Base-by-base conservation (phyloP, 2,113 vertebrate genomes). In the Procavia capensis region DNA sequence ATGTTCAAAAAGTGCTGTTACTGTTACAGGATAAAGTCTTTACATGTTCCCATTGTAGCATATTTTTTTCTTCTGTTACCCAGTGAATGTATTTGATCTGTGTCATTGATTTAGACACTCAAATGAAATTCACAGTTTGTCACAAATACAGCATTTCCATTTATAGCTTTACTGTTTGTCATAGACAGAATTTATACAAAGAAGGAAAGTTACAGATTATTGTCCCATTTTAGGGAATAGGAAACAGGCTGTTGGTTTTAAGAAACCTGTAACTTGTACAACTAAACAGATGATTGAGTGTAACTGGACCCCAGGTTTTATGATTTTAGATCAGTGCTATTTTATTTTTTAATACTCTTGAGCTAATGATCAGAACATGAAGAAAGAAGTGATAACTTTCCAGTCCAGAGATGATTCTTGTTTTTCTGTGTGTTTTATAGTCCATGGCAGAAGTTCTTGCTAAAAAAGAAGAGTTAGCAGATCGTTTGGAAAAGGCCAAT, bases 391-490 rank as follows among this genome's bases (percentile, higher is more conserved):
- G 36, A 84, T 76, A 66, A 90, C 7, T 59, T 80, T 66, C 80
- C 47, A 41, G 41, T 72, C 0, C 31, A 97, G 29, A 96, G 72
- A 61, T 85, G 24, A 91, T 25, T 84, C 45, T 92, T 68, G 0
- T 0, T 54, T 78, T 50, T 78, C 29, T 93, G 68, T 90, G 29
- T 93, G 92, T 96, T 94, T 78, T 89, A 16, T 98, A 99, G 98
- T 99, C 99, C 80, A 99, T 99, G 99, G 99, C 99, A 85, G 99
- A 99, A 98, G 99, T 99, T 17, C 98, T 99, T 59, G 99, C 99
- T 34, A 99, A 99, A 96, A 99, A 99, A 94, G 99, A 99, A 96
- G 99, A 99, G 98, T 96, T 99, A 76, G 99, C 99, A 5, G 99
- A 99, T 97, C 99, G 99, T 0, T 98, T 99, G 90, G 99, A 99